Conservation (phyloP, 2,888 invertebrate genomes). For the Drosophila limbata region DNA sequence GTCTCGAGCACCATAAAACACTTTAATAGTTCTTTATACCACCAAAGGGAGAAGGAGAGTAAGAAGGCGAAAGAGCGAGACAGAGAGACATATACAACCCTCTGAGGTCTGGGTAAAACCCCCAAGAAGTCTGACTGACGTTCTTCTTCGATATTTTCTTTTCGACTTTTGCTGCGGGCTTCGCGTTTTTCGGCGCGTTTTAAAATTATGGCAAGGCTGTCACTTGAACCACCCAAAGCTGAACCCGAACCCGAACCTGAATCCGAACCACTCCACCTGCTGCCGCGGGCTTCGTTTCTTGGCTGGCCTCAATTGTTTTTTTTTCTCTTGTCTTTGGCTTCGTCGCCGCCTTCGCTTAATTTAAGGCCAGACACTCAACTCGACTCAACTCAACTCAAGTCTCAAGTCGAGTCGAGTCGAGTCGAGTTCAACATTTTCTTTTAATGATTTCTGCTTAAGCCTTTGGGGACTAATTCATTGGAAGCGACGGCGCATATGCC, state of each 20-base stretch:
- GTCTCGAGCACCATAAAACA: slow-evolving; percentile 85
- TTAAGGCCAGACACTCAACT: slow-evolving; percentile 72
- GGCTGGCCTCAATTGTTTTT: slow-evolving; percentile 51
- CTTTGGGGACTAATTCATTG: slow-evolving; percentile 80
- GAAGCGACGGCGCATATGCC: slow-evolving; percentile 70
- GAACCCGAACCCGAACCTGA: not conserved
- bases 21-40: slow-evolving; percentile 84
- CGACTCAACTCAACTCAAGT: not conserved
- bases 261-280: slow-evolving; percentile 27
- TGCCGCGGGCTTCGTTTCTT: slow-evolving; percentile 13
- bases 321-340: slow-evolving; percentile 12
- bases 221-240: slow-evolving; percentile 57
- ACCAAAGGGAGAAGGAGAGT: slow-evolving; percentile 12
- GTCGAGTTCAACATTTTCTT: slow-evolving; percentile 38
- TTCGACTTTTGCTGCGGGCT: slow-evolving; percentile 53
- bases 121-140: slow-evolving; percentile 46
- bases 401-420: not conserved
- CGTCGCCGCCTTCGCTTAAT: slow-evolving; percentile 63
- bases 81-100: slow-evolving; percentile 18
- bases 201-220: slow-evolving; percentile 77
- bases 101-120: slow-evolving; percentile 12
- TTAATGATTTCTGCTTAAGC: slow-evolving; percentile 75
- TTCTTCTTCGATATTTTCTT: slow-evolving; percentile 58
- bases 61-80: not conserved
- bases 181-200: slow-evolving; percentile 61